Evolutionary conservation across 1,140 invertebrate genomes (phyloP).

Genomic region (Eupeodes corollae): DNA sequence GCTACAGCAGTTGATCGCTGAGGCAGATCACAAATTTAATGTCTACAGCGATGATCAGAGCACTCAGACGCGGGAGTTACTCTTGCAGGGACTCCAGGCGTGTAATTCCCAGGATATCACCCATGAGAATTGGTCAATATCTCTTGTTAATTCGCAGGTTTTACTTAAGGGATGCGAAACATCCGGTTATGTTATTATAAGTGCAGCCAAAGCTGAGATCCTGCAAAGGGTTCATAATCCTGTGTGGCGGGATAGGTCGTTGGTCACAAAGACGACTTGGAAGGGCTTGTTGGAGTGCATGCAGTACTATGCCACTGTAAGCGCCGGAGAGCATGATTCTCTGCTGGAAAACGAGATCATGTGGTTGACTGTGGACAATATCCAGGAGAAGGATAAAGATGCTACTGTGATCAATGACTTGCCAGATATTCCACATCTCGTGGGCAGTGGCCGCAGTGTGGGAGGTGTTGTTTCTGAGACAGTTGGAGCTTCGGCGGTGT

Average conservation of each 20-base stretch:
- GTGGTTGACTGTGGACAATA: conserved; percentile 89
- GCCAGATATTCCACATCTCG: conserved; percentile 77
- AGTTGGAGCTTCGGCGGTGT: conserved; percentile 66
- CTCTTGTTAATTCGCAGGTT: conserved; percentile 89
- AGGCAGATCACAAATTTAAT: conserved; percentile 86
- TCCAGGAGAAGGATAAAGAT: conserved; percentile 80
- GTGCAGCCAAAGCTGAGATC: conserved; percentile 90
- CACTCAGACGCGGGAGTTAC: conserved; percentile 59
- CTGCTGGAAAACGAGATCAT: conserved; percentile 75
- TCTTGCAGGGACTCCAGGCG: conserved; percentile 73
- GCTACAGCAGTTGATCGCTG: conserved; percentile 84
- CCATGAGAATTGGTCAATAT: conserved; percentile 82
- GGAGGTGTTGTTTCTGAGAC: conserved; percentile 89
- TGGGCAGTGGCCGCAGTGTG: conserved; percentile 90
- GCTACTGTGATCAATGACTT: conserved; percentile 65
- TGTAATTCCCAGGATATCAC: conserved; percentile 80
- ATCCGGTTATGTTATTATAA: conserved; percentile 91
- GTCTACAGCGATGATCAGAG: conserved; percentile 84
- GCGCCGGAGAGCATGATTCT: conserved; percentile 66
- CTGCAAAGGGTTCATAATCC: conserved; percentile 82
- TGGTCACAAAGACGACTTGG: conserved; percentile 92
- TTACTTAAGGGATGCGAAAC: conserved; percentile 92
- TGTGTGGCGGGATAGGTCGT: conserved; percentile 77
- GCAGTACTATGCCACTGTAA: conserved; percentile 98
- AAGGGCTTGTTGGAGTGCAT: conserved; percentile 89